phyloP scores from a whole-genome alignment of 2,113 vertebrate genomes.

The Gambusia holbrooki region DNA sequence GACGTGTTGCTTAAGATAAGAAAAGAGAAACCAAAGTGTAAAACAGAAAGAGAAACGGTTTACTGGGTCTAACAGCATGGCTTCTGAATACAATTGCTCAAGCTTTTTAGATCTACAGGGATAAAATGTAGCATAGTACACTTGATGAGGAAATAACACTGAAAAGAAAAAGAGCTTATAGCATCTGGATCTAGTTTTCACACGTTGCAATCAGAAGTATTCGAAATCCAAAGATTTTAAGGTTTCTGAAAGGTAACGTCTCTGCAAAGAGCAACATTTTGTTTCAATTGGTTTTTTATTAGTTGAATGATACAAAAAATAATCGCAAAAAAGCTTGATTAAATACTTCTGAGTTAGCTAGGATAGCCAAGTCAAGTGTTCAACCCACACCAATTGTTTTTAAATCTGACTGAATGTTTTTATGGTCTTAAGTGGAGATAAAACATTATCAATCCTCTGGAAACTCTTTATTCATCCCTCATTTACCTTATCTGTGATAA shows the following conservation, averaged over 20 bases:
- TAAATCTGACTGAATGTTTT: background rate
- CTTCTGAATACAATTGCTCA: background rate
- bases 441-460: background rate
- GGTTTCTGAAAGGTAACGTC: background rate
- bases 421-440: background rate
- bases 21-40: background rate
- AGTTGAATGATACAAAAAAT: constrained; percentile 1
- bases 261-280: background rate
- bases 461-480: background rate
- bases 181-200: background rate
- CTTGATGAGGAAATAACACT: background rate
- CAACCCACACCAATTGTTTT: background rate
- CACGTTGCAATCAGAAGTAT: background rate
- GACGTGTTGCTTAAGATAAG: background rate
- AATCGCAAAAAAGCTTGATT: background rate
- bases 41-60: constrained; percentile 15
- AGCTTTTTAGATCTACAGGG: background rate
- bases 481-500: background rate
- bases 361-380: background rate
- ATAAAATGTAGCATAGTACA: background rate
- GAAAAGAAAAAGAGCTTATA: constrained; percentile 20
- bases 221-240: background rate
- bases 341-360: background rate
- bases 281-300: background rate
- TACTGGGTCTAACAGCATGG: background rate